Conservation (phyloP, 2,888 invertebrate species). For the Drosophila gaucha region DNA sequence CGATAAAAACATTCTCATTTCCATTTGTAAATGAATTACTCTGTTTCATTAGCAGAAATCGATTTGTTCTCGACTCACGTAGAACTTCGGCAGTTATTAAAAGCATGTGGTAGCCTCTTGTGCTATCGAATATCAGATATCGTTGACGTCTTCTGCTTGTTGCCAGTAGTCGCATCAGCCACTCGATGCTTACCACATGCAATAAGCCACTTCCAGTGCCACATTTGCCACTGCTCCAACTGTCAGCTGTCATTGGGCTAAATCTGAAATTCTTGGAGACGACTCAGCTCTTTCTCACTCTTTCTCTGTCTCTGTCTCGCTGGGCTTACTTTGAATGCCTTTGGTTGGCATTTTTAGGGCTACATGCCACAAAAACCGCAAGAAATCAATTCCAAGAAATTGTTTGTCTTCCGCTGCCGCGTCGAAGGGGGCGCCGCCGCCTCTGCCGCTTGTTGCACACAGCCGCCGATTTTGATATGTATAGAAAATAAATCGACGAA, state of each 20-base stretch:
- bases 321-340: constrained; percentile 10
- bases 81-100: constrained; percentile 10
- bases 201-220: constrained; percentile 48
- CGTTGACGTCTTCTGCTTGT: constrained; percentile 32
- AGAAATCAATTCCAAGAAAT: constrained; percentile 82
- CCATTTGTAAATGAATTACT: too few relatives aligned
- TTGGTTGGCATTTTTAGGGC: constrained; percentile 72
- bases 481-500: constrained; percentile 62
- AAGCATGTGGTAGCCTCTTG: constrained; percentile 46
- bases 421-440: constrained; percentile 7
- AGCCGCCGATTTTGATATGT: constrained; percentile 23
- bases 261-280: constrained; percentile 30
- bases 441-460: constrained; percentile 34
- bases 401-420: constrained; percentile 77
- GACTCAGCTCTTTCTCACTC: background rate
- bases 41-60: background rate
- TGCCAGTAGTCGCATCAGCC: background rate
- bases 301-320: background rate
- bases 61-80: background rate
- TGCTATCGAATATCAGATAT: constrained; percentile 49
- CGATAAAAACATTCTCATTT: too few relatives aligned
- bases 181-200: constrained; percentile 37
- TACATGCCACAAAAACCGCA: constrained; percentile 73
- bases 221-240: constrained; percentile 14
- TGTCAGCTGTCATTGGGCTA: constrained; percentile 21